Percentiles rank a stretch among this genome's conserved stretches.
Conservation (phyloP, 2,797 vertebrate species). For the Trichosurus vulpecula region DNA sequence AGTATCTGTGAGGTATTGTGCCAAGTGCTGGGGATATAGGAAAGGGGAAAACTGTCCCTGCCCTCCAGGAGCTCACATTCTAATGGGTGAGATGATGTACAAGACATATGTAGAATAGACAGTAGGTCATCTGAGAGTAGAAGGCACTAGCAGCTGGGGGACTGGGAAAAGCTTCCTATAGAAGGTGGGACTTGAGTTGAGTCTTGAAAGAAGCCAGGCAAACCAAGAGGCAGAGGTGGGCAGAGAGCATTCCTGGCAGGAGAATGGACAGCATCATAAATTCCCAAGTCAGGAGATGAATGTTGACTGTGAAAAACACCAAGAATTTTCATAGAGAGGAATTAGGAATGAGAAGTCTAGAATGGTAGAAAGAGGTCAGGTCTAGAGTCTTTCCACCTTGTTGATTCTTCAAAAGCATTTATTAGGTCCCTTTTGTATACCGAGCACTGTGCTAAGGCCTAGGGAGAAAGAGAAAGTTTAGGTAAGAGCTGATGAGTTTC, state of each 20-base stretch:
- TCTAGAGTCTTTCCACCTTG: not conserved
- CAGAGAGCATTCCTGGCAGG: not conserved
- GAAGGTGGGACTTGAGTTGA: not conserved
- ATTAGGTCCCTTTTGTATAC: not conserved
- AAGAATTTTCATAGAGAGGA: not conserved
- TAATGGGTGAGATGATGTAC: fast-evolving
- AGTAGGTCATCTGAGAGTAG: not conserved
- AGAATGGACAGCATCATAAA: not conserved
- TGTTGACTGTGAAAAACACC: not conserved
- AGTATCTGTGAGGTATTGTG: not conserved
- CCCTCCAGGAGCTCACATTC: not conserved
- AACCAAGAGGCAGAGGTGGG: not conserved
- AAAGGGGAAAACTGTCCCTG: not conserved
- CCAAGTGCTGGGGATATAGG: not conserved
- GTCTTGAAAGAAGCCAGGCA: not conserved
- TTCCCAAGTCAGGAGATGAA: not conserved
- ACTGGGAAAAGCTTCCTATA: not conserved
- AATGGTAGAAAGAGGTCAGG: not conserved
- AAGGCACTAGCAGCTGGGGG: not conserved
- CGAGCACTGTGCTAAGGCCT: not conserved
- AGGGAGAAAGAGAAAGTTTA: not conserved
- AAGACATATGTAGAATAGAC: not conserved
- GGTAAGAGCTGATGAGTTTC: not conserved
- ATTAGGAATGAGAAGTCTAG: not conserved
- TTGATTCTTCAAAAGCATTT: not conserved